Conservation (phyloP, 2,888 invertebrate species). For the Aleiodes leptofemur region DNA sequence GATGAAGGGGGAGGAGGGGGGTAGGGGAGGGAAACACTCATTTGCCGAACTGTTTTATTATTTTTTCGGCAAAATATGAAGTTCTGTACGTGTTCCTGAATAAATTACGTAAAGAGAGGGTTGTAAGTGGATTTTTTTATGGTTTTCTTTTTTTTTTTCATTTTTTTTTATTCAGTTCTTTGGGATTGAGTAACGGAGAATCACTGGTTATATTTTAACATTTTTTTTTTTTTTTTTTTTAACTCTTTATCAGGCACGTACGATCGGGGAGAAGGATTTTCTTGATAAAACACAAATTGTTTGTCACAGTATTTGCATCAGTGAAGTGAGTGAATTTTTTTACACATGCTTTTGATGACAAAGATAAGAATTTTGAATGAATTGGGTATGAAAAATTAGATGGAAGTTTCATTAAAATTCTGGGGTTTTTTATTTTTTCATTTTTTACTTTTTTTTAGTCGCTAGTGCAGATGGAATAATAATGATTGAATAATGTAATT, state of each 20-base stretch:
- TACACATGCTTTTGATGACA: neutral
- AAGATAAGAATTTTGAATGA: constrained; percentile 11
- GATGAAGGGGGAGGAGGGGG: neutral
- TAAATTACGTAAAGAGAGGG: constrained; percentile 33
- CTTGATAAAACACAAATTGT: too few species aligned
- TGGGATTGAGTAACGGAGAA: constrained; percentile 15
- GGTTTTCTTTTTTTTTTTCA: too few species aligned
- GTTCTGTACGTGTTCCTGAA: constrained; percentile 4
- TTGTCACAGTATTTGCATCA: neutral
- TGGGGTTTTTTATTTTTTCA: too few species aligned
- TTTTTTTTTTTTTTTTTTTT: constrained; percentile 1
- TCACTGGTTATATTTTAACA: constrained; percentile 1
- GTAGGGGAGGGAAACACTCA: neutral
- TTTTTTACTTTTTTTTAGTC: too few species aligned
- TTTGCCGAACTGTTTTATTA: neutral
- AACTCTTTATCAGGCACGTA: constrained; percentile 40
- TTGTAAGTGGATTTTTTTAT: neutral
- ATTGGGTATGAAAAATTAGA: too few species aligned
- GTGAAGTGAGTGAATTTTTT: neutral
- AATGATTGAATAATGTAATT: too few species aligned
- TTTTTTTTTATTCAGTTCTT: too few species aligned
- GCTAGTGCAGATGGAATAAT: too few species aligned
- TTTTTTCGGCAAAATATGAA: neutral
- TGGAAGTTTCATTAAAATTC: too few species aligned
- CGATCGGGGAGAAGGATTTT: constrained; percentile 21